Evolutionary conservation across 2,888 invertebrate genomes (phyloP), one percentile per base, ranked within the genome.

Genomic region (Himalopsyche kuldschensis): DNA sequence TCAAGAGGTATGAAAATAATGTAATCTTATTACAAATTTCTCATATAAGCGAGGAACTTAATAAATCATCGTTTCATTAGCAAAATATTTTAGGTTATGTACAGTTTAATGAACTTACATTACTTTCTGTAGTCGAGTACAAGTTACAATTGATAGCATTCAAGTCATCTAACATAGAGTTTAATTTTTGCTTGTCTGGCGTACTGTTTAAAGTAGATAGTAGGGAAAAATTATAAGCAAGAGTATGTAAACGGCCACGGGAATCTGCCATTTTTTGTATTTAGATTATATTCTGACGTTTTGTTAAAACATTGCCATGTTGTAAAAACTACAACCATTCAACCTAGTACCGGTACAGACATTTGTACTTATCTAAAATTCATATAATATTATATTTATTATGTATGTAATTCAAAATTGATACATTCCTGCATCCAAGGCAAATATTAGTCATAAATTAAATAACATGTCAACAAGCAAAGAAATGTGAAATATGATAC

Each of bases 111-210:
- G 8, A 17, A 78, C 81, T 27, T 91, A 90, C 81, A 91, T 87
- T 82, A 91, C 89, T 27, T 88, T 88, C 87, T 8, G 80, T 77
- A 35, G 77, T 46, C n/a, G 81, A 63, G 46, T 63, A 75, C 4
- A 46, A 41, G 17, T 92, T 92, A 87, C 91, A 95, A 87, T 95
- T 93, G 78, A 94, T 89, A 0, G 92, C 90, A 88, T 94, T 95
- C 48, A 95, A 89, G 86, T 94, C 93, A 87, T 93, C 93, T 78
- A 95, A 90, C 20, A 92, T 88, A 69, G 89, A 88, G 87, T 93
- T 93, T 4, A 94, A 90, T 86, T 90, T 89, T 48, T 89, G 88
- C 87, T 90, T 90, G 87, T 92, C 91, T 80, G 90, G 92, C 86
- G 90, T 89, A 88, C 90, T 90, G 69, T 88, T 89, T 90, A 79